Evolutionary conservation across 2,797 vertebrate species (phyloP), one percentile per base, ranked within the genome.

Genomic region (Lophius americanus): DNA sequence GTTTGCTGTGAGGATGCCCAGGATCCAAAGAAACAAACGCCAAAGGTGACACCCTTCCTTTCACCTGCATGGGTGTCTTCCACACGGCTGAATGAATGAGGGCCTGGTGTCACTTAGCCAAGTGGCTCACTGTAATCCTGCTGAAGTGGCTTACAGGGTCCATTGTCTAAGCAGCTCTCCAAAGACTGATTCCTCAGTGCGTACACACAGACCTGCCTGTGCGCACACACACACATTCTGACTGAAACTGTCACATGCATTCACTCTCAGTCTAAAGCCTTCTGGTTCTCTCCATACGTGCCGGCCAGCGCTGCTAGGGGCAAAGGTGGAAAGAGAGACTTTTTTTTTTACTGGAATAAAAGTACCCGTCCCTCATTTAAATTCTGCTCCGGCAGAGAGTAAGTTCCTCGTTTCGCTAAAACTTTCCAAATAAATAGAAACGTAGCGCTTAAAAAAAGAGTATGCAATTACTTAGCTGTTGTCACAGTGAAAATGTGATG

Each of bases 141-240:
- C 75, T 71, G 62, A 83, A 81, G 82, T 85, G 76, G 74, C 64
- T 88, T 84, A 82, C 52, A 59, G 63, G 59, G 51, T 49, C 68
- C 70, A 81, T 89, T 89, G 87, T 89, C 80, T 84, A 81, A 88
- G 82, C 78, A 74, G 88, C 86, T 89, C 85, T 89, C 54, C 78
- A 74, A 53, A 71, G 70, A 70, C 75, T 70, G 71, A 81, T 65
- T 76, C 73, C 59, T 73, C 60, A 52, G 44, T 41, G 47, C 32
- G 35, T 13, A 58, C 65, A 58, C 64, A 59, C 59, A 59, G 50
- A 55, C 14, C 23, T 23, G 5, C 42, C 50, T 13, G 47, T 8
- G 37, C 5, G 3, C 32, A 38, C 23, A 48, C 44, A 61, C 23
- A 49, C 53, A 59, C 9, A 51, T 1, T 14, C 1, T 55, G 58